phyloP scores from a whole-genome alignment of 2,888 invertebrate genomes.

The Bhutanitis thaidina region DNA sequence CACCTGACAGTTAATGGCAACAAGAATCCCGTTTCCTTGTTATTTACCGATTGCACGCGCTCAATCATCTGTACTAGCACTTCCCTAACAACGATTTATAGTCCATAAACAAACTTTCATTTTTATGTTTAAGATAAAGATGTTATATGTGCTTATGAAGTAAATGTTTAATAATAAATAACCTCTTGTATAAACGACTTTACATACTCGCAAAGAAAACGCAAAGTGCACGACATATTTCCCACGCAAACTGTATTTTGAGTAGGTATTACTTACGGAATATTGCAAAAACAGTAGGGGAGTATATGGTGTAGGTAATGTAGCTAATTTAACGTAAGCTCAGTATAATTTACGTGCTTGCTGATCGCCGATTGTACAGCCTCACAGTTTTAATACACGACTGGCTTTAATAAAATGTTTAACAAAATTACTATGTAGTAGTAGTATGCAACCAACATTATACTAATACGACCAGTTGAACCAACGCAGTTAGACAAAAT shows the following conservation, averaged over 20 bases:
- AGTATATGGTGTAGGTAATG: constrained; percentile 10
- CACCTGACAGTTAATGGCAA: constrained; percentile 20
- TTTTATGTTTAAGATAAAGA: neutral
- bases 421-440: constrained; percentile 53
- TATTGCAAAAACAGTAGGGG: constrained; percentile 18
- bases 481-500: constrained; percentile 36
- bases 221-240: constrained; percentile 22
- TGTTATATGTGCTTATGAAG: neutral
- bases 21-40: constrained; percentile 17
- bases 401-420: constrained; percentile 52
- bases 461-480: constrained; percentile 48
- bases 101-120: constrained; percentile 16
- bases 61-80: constrained; percentile 15
- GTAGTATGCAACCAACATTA: constrained; percentile 46
- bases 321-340: constrained; percentile 24
- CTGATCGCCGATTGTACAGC: constrained; percentile 53
- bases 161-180: neutral
- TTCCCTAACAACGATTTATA: constrained; percentile 10
- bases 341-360: constrained; percentile 46
- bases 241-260: constrained; percentile 18
- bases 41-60: constrained; percentile 19
- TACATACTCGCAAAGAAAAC: constrained; percentile 8
- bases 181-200: neutral
- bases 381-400: constrained; percentile 29
- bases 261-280: constrained; percentile 14